A percentile compares a stretch with the other conserved stretches of the same genome.
phyloP scores from a whole-genome alignment of 2,113 vertebrate genomes.

The Odocoileus hemionus region DNA sequence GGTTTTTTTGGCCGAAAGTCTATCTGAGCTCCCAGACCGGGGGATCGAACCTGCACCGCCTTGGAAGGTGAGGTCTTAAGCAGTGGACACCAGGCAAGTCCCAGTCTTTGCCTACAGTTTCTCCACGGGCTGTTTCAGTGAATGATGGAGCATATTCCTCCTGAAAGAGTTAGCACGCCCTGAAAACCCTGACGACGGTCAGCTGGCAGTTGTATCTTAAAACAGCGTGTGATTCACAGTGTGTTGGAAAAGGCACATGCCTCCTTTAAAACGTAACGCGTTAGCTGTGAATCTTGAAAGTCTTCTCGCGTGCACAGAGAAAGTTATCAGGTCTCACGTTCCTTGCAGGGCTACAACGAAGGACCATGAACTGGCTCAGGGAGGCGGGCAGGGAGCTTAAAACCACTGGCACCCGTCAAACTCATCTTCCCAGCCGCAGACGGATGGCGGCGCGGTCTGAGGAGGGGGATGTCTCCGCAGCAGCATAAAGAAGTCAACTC shows the following conservation, averaged over 20 bases:
- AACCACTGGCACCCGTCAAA: rapidly evolving
- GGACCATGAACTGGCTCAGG: rapidly evolving
- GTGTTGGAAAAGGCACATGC: rapidly evolving
- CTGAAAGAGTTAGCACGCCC: rapidly evolving
- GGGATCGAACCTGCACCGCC: not conserved
- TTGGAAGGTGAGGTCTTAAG: not conserved
- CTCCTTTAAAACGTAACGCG: rapidly evolving
- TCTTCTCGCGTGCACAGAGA: rapidly evolving
- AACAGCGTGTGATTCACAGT: rapidly evolving
- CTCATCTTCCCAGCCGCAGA: rapidly evolving
- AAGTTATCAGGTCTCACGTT: rapidly evolving
- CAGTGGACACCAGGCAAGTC: not conserved
- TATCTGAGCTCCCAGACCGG: not conserved
- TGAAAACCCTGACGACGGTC: rapidly evolving
- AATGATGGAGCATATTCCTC: rapidly evolving
- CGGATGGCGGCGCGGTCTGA: rapidly evolving
- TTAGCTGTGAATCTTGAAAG: rapidly evolving
- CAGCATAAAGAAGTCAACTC: rapidly evolving
- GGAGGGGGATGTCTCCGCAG: rapidly evolving
- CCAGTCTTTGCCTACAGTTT: not conserved
- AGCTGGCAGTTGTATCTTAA: rapidly evolving
- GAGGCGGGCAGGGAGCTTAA: not conserved
- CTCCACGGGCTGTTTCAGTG: rapidly evolving
- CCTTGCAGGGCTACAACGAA: rapidly evolving
- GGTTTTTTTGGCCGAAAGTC: not conserved